Percentiles rank a stretch among this genome's conserved stretches.
phyloP scores from a whole-genome alignment of 2,113 vertebrate species.

The Zingel zingel region DNA sequence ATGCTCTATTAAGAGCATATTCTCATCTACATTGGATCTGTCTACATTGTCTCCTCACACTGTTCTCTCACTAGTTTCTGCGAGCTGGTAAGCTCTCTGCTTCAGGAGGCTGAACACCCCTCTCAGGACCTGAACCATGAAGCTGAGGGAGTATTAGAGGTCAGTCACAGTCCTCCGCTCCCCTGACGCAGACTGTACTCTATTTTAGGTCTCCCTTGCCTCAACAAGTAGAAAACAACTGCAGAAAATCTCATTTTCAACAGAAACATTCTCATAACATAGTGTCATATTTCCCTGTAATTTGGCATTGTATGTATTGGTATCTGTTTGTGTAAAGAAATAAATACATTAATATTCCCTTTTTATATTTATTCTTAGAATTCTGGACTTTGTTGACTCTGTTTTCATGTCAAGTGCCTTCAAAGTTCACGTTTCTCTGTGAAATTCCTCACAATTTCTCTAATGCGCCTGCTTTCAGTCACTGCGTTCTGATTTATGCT shows the following conservation, averaged over 20 bases:
- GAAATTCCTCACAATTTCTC: slow-evolving; percentile 30
- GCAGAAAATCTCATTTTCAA: background rate
- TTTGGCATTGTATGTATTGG: background rate
- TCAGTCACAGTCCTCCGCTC: slow-evolving; percentile 66
- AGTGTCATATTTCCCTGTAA: background rate
- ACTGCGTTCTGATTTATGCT: background rate
- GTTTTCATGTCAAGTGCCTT: background rate
- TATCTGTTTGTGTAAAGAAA: background rate
- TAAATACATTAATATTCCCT: background rate
- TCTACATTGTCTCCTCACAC: background rate
- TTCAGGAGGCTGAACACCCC: slow-evolving; percentile 70
- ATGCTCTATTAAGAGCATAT: background rate
- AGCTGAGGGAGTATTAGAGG: slow-evolving; percentile 85
- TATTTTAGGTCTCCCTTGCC: slow-evolving; percentile 27
- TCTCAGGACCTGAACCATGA: slow-evolving; percentile 71
- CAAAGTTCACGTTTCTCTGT: background rate
- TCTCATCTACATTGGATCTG: background rate
- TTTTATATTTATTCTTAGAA: background rate
- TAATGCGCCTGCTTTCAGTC: background rate
- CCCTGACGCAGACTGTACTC: background rate
- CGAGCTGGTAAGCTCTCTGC: slow-evolving; percentile 86
- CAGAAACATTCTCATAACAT: background rate
- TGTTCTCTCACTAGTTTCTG: slow-evolving; percentile 86
- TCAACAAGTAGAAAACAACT: background rate
- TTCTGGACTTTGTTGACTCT: background rate